Percentiles rank a stretch among this genome's conserved stretches.
Evolutionary conservation across 2,113 vertebrate genomes (phyloP).

Genomic region (Hippolais icterina): DNA sequence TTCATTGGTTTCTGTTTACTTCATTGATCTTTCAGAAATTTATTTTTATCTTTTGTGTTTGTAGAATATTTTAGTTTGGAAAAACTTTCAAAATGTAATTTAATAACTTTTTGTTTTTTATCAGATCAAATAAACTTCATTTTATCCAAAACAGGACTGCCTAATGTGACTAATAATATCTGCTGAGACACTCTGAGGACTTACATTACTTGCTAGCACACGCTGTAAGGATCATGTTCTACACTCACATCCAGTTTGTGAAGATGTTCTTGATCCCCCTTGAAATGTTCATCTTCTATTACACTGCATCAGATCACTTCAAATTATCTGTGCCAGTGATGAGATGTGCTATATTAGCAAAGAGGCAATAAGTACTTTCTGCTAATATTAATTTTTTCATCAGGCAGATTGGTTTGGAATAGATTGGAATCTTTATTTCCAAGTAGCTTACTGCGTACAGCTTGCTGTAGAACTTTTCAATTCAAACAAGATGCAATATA

Average conservation of each 20-base stretch:
- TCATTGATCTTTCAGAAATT: not conserved
- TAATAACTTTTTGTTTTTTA: not conserved
- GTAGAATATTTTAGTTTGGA: not conserved
- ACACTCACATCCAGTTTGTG: not conserved
- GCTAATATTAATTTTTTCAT: not conserved
- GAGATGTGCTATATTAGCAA: not conserved
- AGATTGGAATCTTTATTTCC: not conserved
- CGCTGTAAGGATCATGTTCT: not conserved
- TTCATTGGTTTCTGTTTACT: not conserved
- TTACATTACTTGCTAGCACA: not conserved
- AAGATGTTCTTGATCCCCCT: not conserved
- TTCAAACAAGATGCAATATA: not conserved
- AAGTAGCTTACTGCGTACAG: not conserved
- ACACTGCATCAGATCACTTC: not conserved
- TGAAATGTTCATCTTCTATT: not conserved
- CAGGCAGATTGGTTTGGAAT: not conserved
- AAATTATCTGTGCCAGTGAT: not conserved
- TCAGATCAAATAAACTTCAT: not conserved
- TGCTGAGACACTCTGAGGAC: not conserved
- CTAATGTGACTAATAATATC: not conserved
- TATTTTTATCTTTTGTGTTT: not conserved
- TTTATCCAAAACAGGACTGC: not conserved
- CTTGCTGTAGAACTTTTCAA: not conserved
- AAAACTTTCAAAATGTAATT: not conserved
- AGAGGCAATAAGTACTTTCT: not conserved